Evolutionary conservation across 1,140 invertebrate genomes (phyloP).

Genomic region (Drosophila bipectinata): DNA sequence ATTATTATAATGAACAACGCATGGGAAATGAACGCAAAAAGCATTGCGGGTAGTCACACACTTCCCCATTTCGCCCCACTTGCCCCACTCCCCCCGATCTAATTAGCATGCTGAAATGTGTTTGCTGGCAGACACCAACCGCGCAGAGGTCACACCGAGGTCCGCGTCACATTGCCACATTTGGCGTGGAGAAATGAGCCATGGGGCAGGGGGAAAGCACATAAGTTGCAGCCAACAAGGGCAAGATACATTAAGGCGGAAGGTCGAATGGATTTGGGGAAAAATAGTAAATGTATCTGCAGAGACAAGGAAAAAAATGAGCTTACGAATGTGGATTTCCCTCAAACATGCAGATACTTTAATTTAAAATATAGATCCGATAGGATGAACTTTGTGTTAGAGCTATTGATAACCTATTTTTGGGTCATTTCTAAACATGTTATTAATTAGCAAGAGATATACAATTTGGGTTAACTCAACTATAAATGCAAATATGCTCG

Average conservation of each 20-base stretch:
- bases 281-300: background rate
- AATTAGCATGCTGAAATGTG: slow-evolving; percentile 69
- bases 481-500: background rate
- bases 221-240: slow-evolving; percentile 48
- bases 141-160: slow-evolving; percentile 27
- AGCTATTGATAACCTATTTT: too few relatives aligned
- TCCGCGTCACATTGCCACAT: slow-evolving; percentile 12
- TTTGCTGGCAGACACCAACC: slow-evolving; percentile 19
- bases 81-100: slow-evolving; percentile 29
- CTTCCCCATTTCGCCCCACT: background rate
- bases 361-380: too few relatives aligned
- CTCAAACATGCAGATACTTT: background rate
- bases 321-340: background rate
- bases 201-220: slow-evolving; percentile 22
- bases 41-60: slow-evolving; percentile 29
- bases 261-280: slow-evolving; percentile 31
- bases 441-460: background rate
- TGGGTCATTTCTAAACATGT: background rate
- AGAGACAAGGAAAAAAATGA: too few relatives aligned
- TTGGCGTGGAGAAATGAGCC: slow-evolving; percentile 23
- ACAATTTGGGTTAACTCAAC: background rate
- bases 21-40: slow-evolving; percentile 68
- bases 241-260: slow-evolving; percentile 50
- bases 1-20: slow-evolving; percentile 74
- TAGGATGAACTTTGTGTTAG: too few relatives aligned